Evolutionary conservation across 2,113 vertebrate genomes (phyloP).

Genomic region (Choloepus hoffmanni): DNA sequence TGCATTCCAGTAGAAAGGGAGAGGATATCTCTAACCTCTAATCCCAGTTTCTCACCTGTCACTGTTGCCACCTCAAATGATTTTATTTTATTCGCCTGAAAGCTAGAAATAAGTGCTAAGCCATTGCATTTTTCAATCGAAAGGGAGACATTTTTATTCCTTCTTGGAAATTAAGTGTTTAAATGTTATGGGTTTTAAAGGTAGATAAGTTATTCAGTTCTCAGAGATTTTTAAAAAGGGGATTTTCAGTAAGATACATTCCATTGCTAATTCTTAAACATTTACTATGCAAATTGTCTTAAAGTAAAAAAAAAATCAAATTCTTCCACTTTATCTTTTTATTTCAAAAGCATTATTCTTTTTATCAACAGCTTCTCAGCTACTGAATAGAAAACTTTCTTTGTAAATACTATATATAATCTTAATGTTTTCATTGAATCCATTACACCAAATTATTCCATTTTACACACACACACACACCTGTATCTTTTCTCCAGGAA

Average conservation of each 20-base stretch:
- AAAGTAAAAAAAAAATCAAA: not conserved
- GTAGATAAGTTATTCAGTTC: not conserved
- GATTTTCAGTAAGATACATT: not conserved
- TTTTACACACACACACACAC: not conserved
- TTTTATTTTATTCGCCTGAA: not conserved
- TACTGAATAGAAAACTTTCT: not conserved
- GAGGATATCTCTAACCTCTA: not conserved
- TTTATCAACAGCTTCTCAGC: not conserved
- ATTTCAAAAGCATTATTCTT: conserved; percentile 39
- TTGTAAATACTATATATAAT: not conserved
- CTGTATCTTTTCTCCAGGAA: not conserved
- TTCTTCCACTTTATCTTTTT: not conserved
- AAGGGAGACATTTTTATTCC: conserved; percentile 38
- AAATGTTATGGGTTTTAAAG: conserved; percentile 14
- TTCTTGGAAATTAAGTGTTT: conserved; percentile 26
- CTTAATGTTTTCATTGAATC: not conserved
- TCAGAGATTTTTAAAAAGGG: not conserved
- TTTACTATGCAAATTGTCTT: conserved; percentile 38
- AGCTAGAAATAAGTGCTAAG: not conserved
- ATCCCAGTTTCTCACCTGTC: not conserved
- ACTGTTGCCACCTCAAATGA: not conserved
- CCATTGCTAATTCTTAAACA: conserved; percentile 19
- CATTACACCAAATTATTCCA: not conserved
- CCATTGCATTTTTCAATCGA: not conserved
- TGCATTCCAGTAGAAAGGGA: not conserved